These are phyloP conservation scores for Ranitomeya variabilis DNA, from an alignment of 2,113 vertebrate genomes.

Conservation along the genomic window DNA sequence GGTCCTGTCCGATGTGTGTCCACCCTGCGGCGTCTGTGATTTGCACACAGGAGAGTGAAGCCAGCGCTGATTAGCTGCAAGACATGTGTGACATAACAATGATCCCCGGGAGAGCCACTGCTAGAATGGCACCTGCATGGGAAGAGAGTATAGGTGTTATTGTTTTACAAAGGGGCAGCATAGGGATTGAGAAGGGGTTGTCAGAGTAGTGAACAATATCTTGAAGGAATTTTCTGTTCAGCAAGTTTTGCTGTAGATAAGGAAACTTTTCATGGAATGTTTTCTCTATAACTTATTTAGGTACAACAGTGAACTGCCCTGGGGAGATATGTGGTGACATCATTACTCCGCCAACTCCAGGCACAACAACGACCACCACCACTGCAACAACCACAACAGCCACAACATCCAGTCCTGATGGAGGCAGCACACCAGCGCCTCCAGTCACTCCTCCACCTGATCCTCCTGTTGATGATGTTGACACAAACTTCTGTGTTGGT, in stretches of 20 bases:
- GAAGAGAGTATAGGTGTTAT: too few relatives aligned
- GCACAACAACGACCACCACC: not conserved
- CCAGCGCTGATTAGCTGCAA: too few relatives aligned
- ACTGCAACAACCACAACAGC: conserved; percentile 57
- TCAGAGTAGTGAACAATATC: too few relatives aligned
- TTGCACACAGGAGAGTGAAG: too few relatives aligned
- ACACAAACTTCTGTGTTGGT: conserved; percentile 66
- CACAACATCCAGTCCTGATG: conserved; percentile 63
- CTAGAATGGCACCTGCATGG: too few relatives aligned
- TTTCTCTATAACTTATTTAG: not conserved
- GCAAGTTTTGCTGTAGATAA: not conserved
- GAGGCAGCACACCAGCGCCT: conserved; percentile 66
- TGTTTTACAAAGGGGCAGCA: too few relatives aligned
- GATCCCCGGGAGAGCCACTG: too few relatives aligned
- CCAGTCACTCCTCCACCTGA: conserved; percentile 61
- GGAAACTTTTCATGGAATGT: not conserved
- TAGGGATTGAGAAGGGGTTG: too few relatives aligned
- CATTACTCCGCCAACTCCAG: not conserved
- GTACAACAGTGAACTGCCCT: conserved; percentile 46
- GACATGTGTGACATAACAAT: too few relatives aligned
- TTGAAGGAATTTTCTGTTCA: too few relatives aligned
- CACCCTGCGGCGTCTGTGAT: too few relatives aligned
- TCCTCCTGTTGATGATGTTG: conserved; percentile 58
- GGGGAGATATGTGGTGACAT: conserved; percentile 4
- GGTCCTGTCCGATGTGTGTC: too few relatives aligned